Base-by-base conservation (phyloP, 1,140 invertebrate genomes). In the Phortica variegata region DNA sequence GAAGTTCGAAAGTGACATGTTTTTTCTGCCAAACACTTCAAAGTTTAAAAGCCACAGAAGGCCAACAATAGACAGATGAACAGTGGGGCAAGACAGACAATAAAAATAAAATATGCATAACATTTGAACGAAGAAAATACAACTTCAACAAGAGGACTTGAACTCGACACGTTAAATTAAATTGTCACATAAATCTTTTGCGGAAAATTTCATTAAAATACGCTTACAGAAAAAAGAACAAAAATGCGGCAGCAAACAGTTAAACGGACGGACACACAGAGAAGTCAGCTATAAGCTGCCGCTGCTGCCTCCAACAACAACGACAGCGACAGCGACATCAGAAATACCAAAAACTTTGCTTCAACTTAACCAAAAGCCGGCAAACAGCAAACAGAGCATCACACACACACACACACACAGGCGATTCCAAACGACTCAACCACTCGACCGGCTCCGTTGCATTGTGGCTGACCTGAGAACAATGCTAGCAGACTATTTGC, bases 151-250 rank as follows among this genome's bases (percentile, higher is more conserved):
- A n/a, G 10, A 26, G 62, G 32, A 68, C 63, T 68, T 60, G 65
- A 60, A 51, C 57, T 68, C 63, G 60, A 68, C 63, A 68, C 63
- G 65, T 68, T 68, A 68, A 68, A 68, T 68, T 68, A 68, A 68
- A 68, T 69, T 68, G 63, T 68, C 63, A 68, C 63, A 68, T 68
- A 68, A 68, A 68, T 68, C 63, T 68, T n/a, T 68, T 60, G 63
- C 54, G 60, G 60, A 41, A 68, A 68, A 68, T 68, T 68, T 68
- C 63, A 68, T 68, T 68, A 68, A 68, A 68, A 68, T 69, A 60
- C 63, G 63, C 63, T 68, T 68, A 68, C 63, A 68, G 58, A 54
- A 65, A 26, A 26, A 10, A 26, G 23, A 26, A 10, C 23, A 26
- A 26, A 26, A 10, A 26, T n/a, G n/a, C 29, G 19, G 29, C 37